Evolutionary conservation across 64 coral and sea anemone genomes (phyloP).

Genomic region (Stichodactyla mertensii): DNA sequence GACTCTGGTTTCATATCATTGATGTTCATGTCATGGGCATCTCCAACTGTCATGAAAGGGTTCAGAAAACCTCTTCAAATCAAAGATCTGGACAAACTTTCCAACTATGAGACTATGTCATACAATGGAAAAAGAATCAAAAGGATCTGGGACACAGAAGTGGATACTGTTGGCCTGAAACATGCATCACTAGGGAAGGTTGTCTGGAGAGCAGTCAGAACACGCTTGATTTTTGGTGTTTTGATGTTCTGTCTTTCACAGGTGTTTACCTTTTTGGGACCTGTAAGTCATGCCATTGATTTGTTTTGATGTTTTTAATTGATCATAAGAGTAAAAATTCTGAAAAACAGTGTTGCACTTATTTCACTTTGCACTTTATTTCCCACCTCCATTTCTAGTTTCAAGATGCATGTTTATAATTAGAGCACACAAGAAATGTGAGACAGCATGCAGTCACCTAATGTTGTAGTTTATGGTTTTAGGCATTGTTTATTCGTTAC

Average conservation of each 20-base stretch:
- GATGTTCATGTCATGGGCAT: constrained; percentile 81
- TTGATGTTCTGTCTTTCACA: constrained; percentile 55
- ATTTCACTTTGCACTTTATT: too few species aligned
- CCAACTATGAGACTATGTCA: constrained; percentile 56
- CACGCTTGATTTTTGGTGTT: constrained; percentile 49
- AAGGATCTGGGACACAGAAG: constrained; percentile 73
- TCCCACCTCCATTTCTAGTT: too few species aligned
- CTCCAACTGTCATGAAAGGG: constrained; percentile 61
- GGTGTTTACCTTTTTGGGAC: constrained; percentile 68
- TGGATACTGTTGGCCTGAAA: constrained; percentile 45
- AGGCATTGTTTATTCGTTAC: constrained; percentile 63
- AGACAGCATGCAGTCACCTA: neutral
- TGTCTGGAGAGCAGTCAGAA: constrained; percentile 42
- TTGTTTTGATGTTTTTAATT: neutral
- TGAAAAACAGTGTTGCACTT: too few species aligned
- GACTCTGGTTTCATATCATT: constrained; percentile 79
- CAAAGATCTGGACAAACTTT: constrained; percentile 76
- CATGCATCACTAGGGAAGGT: constrained; percentile 47
- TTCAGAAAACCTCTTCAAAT: constrained; percentile 61
- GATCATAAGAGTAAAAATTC: too few species aligned
- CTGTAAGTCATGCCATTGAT: constrained; percentile 48
- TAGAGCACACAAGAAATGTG: too few species aligned
- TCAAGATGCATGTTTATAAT: too few species aligned
- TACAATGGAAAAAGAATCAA: constrained; percentile 50
- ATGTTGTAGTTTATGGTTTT: neutral